Evolutionary conservation across 2,797 vertebrate species (phyloP).

Genomic region (Gastrophryne carolinensis): DNA sequence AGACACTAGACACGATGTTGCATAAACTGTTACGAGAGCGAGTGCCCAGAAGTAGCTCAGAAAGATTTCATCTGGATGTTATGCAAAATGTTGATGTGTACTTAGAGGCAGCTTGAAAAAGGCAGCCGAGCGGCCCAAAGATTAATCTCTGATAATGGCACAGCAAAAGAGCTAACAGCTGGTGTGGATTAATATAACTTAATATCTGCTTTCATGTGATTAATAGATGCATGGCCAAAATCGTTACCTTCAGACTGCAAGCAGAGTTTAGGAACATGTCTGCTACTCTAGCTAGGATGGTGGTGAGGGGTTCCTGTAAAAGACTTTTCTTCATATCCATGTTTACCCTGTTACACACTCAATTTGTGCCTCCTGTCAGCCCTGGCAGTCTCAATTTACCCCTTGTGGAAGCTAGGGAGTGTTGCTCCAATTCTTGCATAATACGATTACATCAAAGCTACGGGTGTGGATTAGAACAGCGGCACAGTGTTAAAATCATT

Average conservation of each 20-base stretch:
- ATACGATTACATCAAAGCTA: too few species aligned
- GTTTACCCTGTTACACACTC: too few species aligned
- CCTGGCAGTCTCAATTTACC: too few species aligned
- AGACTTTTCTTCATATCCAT: too few species aligned
- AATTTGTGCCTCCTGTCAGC: too few species aligned
- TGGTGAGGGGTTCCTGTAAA: too few species aligned
- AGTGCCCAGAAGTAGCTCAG: conserved; percentile 30
- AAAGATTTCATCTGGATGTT: conserved; percentile 45
- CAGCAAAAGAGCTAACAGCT: conserved; percentile 67
- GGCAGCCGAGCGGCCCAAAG: conserved; percentile 57
- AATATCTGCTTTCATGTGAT: conserved; percentile 84
- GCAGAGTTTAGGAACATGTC: conserved; percentile 32
- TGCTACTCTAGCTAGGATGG: too few species aligned
- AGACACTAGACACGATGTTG: background rate
- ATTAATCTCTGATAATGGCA: conserved; percentile 82
- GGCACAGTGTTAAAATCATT: too few species aligned
- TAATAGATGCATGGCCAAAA: conserved; percentile 72
- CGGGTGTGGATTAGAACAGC: too few species aligned
- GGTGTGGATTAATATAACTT: conserved; percentile 74
- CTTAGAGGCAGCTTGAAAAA: conserved; percentile 61
- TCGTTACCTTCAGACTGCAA: conserved; percentile 55
- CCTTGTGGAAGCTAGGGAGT: too few species aligned
- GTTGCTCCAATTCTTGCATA: too few species aligned
- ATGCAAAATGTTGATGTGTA: conserved; percentile 50
- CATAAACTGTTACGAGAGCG: conserved; percentile 35